Evolutionary conservation across 2,797 vertebrate species (phyloP).

Genomic region (Rousettus madagascariensis): DNA sequence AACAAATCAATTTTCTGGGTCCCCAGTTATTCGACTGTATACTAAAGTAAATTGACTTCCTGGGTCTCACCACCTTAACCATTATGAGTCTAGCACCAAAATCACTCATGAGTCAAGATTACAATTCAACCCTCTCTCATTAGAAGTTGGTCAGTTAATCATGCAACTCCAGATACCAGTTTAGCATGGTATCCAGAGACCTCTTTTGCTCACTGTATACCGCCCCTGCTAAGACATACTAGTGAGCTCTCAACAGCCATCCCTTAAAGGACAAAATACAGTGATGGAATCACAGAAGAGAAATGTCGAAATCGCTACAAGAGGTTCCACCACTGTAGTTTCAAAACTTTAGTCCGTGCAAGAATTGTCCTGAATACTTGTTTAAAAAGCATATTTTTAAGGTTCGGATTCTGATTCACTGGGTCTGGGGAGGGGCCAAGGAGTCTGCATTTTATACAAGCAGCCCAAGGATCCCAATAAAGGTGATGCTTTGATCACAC

Average conservation of each 20-base stretch:
- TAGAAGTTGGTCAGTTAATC: constrained; percentile 8
- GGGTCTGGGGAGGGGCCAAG: background rate
- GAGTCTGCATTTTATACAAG: background rate
- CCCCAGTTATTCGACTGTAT: background rate
- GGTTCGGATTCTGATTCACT: background rate
- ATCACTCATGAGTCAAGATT: background rate
- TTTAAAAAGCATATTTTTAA: background rate
- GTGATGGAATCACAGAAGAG: background rate
- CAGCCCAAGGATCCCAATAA: background rate
- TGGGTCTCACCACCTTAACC: background rate
- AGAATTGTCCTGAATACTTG: background rate
- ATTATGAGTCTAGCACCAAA: background rate
- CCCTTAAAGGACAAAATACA: background rate
- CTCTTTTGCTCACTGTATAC: background rate
- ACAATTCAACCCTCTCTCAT: background rate
- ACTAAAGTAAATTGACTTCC: background rate
- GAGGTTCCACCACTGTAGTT: background rate
- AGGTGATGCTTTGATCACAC: background rate
- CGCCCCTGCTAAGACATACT: constrained; percentile 3
- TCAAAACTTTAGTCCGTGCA: background rate
- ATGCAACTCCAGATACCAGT: too few species aligned
- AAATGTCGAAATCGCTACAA: background rate
- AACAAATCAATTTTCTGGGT: background rate
- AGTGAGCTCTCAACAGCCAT: background rate
- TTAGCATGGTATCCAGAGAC: background rate